phyloP scores from a whole-genome alignment of 2,888 invertebrate species.

The Drosophila suboccidentalis region DNA sequence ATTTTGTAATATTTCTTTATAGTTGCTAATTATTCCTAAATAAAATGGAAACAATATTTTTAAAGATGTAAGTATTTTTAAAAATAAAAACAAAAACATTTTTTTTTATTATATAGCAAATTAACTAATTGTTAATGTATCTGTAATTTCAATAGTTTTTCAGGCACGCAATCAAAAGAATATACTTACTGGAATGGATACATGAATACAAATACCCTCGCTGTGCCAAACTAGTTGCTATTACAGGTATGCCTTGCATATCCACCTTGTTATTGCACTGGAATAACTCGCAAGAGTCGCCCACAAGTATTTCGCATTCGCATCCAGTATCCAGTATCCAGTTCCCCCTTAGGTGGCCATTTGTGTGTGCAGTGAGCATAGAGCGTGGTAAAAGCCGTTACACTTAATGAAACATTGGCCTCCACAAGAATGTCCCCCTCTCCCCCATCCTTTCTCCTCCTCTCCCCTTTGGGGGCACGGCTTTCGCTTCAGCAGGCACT shows the following conservation, averaged over 20 bases:
- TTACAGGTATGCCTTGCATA: constrained; percentile 11
- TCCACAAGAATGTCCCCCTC: constrained; percentile 46
- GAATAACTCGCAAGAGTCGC: constrained; percentile 16
- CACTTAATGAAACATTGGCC: constrained; percentile 76
- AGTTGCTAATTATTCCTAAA: too few relatives aligned
- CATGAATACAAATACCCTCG: neutral
- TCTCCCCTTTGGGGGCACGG: constrained; percentile 21
- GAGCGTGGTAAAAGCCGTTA: constrained; percentile 54
- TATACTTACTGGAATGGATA: neutral
- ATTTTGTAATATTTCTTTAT: too few relatives aligned
- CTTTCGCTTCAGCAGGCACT: constrained; percentile 58
- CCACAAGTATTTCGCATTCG: constrained; percentile 30
- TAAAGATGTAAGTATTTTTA: too few relatives aligned
- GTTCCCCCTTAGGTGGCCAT: constrained; percentile 31
- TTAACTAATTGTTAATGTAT: too few relatives aligned
- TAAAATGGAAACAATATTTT: too few relatives aligned
- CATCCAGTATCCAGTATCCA: constrained; percentile 22
- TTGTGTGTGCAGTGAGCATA: constrained; percentile 42
- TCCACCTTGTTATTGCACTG: neutral
- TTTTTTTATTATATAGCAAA: too few relatives aligned
- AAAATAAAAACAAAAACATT: too few relatives aligned
- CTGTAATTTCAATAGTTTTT: too few relatives aligned
- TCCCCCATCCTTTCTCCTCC: neutral
- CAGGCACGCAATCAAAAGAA: neutral
- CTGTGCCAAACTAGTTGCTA: constrained; percentile 15